Conservation (phyloP, 2,888 invertebrate genomes). For the Malthinus flaveolus region DNA sequence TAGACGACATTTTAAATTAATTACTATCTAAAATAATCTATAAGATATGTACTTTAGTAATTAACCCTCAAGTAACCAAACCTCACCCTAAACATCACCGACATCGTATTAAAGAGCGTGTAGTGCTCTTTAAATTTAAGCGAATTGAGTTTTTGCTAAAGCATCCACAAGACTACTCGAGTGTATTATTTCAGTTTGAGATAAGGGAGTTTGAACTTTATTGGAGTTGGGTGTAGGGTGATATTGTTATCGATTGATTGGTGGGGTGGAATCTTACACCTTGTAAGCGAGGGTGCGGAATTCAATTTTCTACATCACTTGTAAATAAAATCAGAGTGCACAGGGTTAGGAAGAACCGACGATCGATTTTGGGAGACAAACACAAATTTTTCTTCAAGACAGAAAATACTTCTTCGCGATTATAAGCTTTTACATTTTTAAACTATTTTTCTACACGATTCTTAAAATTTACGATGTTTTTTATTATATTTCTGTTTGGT, state of each 20-base stretch:
- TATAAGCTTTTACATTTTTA: neutral
- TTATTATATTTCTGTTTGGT: too few relatives aligned
- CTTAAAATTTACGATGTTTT: too few relatives aligned
- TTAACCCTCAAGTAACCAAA: constrained; percentile 30
- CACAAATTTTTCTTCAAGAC: constrained; percentile 17
- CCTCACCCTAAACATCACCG: constrained; percentile 28
- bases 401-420: constrained; percentile 2
- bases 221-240: constrained; percentile 29
- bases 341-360: constrained; percentile 41
- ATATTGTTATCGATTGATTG: constrained; percentile 47
- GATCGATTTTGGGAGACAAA: constrained; percentile 38
- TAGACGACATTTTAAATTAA: neutral
- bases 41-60: constrained; percentile 28
- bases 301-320: constrained; percentile 58
- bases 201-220: constrained; percentile 30
- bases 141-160: constrained; percentile 47
- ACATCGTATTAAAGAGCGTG: constrained; percentile 37
- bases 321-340: constrained; percentile 56
- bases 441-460: too few relatives aligned
- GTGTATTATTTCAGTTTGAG: constrained; percentile 26
- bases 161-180: constrained; percentile 30
- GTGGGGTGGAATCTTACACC: constrained; percentile 48
- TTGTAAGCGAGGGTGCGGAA: constrained; percentile 51
- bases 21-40: constrained; percentile 26
- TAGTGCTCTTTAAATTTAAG: constrained; percentile 41